Conservation (phyloP, 2,888 invertebrate species). For the Octonoba sinensis region DNA sequence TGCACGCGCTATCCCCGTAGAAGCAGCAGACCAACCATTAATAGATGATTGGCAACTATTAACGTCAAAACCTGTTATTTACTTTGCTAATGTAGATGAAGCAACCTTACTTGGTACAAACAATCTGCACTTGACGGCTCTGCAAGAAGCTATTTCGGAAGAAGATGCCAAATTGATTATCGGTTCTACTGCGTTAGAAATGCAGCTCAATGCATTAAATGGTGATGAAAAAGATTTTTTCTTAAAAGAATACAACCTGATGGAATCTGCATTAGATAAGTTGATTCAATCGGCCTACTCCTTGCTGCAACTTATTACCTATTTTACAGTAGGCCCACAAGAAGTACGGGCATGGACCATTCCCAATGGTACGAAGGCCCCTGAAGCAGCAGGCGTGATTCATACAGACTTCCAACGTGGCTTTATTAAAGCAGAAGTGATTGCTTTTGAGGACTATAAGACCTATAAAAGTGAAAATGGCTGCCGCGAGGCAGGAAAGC, state of each 20-base stretch:
- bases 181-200: not conserved
- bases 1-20: no score
- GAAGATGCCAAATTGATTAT: not conserved
- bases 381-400: constrained; percentile 41
- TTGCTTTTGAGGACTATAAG: constrained; percentile 21
- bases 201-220: not conserved
- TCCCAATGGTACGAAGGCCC: constrained; percentile 18
- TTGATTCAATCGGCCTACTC: constrained; percentile 15
- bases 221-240: not conserved
- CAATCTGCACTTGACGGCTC: no score
- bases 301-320: constrained; percentile 30
- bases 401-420: constrained; percentile 51
- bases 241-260: not conserved
- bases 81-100: no score
- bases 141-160: no score
- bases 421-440: constrained; percentile 25
- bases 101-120: no score
- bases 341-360: constrained; percentile 57
- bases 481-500: constrained; percentile 16
- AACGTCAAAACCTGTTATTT: no score
- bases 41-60: no score
- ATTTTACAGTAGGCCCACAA: constrained; percentile 46
- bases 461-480: not conserved
- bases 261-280: not conserved
- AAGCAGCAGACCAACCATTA: no score